Base-by-base conservation (phyloP, 2,888 invertebrate genomes). In the Cosmia trapezina region DNA sequence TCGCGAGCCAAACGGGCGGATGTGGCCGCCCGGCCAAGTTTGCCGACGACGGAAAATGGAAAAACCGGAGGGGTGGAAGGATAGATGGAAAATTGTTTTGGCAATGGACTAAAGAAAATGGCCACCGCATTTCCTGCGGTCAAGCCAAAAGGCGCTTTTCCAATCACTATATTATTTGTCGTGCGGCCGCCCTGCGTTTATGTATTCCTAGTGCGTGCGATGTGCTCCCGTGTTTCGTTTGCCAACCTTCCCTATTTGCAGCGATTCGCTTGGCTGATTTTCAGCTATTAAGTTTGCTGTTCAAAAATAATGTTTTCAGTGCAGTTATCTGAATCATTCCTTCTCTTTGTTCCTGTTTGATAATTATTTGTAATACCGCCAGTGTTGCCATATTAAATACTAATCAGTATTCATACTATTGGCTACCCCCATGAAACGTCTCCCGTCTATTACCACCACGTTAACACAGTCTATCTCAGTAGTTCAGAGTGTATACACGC, bases 91-190 rank as follows among this genome's bases (percentile, higher is more conserved):
- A 91, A 94, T 94, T 93, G 93, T 94, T 93, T 94, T 94, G 94
- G 94, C 94, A 90, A 89, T 93, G 94, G 94, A 94, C 95, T 96
- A 91, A 95, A 94, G 96, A 95, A 96, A 96, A 95, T 96, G 95
- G 90, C 90, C 85, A 87, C 89, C 89, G 88, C 89, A 89, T 89
- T 90, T 90, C 90, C 90, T 89, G 90, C 84, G 90, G 90, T 90
- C 89, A 90, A 86, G 90, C 89, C 90, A 89, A 87, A 87, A 89
- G 88, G 88, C 88, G 89, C 89, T 92, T 90, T 93, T 92, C 93
- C 93, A 90, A 93, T 93, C 91, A 88, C 88, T 89, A 89, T 88
- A 89, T 91, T 91, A 90, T 90, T 88, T 89, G 89, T 86, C 85
- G 86, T 80, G 83, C 70, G 85, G 76, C 76, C 88, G 88, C 85